phyloP scores from a whole-genome alignment of 2,113 vertebrate species.

The Orientallactaga bullata region DNA sequence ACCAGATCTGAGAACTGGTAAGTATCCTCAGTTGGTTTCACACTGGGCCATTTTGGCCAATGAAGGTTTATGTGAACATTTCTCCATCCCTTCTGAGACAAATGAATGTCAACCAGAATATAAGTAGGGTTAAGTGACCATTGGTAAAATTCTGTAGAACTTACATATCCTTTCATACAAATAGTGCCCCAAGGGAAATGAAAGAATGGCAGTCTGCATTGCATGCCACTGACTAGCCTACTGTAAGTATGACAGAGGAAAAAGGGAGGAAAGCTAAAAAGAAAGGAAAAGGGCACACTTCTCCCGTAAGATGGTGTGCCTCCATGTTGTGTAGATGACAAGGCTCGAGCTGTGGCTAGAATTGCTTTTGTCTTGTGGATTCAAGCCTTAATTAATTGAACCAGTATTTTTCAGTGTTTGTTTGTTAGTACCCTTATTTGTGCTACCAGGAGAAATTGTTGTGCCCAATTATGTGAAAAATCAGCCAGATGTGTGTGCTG shows the following conservation, averaged over 20 bases:
- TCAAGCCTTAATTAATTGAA: conserved; percentile 79
- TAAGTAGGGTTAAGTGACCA: not conserved
- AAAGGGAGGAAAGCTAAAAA: conserved; percentile 18
- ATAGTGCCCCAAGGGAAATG: conserved; percentile 78
- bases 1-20: not conserved
- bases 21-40: not conserved
- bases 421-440: conserved; percentile 76
- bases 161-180: not conserved
- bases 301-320: not conserved
- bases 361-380: conserved; percentile 69
- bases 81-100: accelerated
- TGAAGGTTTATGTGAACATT: not conserved
- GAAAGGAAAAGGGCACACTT: not conserved
- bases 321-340: not conserved
- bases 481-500: conserved; percentile 63
- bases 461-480: conserved; percentile 80
- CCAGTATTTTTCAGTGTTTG: conserved; percentile 62
- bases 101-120: not conserved
- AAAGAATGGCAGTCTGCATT: conserved; percentile 74
- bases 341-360: not conserved
- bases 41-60: not conserved
- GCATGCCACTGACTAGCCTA: conserved; percentile 70
- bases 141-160: not conserved
- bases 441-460: conserved; percentile 72
- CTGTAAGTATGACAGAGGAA: conserved; percentile 13